phyloP scores from a whole-genome alignment of 2,797 vertebrate genomes.

The Rhinoraja longicauda region DNA sequence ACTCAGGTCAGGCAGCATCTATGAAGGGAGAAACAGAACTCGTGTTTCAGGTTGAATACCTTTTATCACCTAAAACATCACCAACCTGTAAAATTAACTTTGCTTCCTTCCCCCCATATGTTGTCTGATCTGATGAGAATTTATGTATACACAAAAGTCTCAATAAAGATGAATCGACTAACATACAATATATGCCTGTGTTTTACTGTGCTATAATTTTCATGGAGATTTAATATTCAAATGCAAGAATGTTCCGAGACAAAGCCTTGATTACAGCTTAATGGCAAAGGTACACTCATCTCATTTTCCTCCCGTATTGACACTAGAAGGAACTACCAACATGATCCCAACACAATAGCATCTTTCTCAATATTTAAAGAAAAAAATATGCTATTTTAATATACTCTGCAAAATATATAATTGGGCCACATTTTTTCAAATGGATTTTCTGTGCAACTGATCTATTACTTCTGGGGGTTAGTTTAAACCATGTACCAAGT shows the following conservation, averaged over 20 bases:
- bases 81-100: too few species aligned
- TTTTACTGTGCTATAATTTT: not conserved
- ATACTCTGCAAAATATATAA: not conserved
- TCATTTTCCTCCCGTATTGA: not conserved
- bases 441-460: not conserved
- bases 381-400: not conserved
- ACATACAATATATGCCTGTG: not conserved
- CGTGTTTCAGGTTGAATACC: too few species aligned
- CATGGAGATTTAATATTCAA: not conserved
- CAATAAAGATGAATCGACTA: not conserved
- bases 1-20: too few species aligned
- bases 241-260: not conserved
- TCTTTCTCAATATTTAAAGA: not conserved
- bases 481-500: not conserved
- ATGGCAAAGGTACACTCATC: not conserved
- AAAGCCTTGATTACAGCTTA: too few species aligned
- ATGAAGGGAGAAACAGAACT: too few species aligned
- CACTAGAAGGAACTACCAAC: not conserved
- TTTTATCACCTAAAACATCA: too few species aligned
- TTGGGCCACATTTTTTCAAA: not conserved
- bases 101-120: too few species aligned
- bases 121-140: too few species aligned
- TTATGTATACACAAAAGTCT: not conserved
- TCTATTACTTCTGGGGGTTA: not conserved
- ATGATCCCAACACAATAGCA: not conserved